A percentile compares a stretch with the other conserved stretches of the same genome.
phyloP scores from a whole-genome alignment of 1,140 invertebrate genomes.

The Atta cephalotes region DNA sequence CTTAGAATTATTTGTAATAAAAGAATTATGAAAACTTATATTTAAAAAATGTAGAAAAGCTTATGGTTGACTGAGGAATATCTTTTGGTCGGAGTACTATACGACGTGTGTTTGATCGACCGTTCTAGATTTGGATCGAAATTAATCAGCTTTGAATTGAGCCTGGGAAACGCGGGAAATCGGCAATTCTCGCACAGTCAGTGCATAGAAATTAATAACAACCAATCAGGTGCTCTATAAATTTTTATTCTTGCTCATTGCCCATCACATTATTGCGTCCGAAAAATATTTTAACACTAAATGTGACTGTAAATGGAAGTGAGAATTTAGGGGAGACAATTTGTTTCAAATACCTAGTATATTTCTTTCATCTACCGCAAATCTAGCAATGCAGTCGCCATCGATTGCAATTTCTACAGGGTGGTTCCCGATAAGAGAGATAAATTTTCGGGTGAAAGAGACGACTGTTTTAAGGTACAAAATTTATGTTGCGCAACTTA shows the following conservation, averaged over 20 bases:
- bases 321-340: not conserved
- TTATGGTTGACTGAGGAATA: constrained; percentile 84
- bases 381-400: not conserved
- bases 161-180: constrained; percentile 83
- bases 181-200: constrained; percentile 75
- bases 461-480: not conserved
- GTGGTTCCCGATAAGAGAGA: not conserved
- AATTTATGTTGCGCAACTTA: not conserved
- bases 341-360: not conserved
- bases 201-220: constrained; percentile 59
- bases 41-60: constrained; percentile 72
- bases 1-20: not conserved
- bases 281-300: not conserved
- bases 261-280: not conserved
- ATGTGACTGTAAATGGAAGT: not conserved
- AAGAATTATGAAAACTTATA: not conserved
- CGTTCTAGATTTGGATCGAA: constrained; percentile 79
- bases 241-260: not conserved
- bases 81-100: constrained; percentile 80
- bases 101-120: constrained; percentile 83
- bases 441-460: not conserved
- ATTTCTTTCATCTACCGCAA: not conserved
- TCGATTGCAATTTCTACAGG: not conserved
- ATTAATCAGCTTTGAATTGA: constrained; percentile 82
- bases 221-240: constrained; percentile 33